Evolutionary conservation across 2,113 vertebrate genomes (phyloP).

Genomic region (Mola mola): DNA sequence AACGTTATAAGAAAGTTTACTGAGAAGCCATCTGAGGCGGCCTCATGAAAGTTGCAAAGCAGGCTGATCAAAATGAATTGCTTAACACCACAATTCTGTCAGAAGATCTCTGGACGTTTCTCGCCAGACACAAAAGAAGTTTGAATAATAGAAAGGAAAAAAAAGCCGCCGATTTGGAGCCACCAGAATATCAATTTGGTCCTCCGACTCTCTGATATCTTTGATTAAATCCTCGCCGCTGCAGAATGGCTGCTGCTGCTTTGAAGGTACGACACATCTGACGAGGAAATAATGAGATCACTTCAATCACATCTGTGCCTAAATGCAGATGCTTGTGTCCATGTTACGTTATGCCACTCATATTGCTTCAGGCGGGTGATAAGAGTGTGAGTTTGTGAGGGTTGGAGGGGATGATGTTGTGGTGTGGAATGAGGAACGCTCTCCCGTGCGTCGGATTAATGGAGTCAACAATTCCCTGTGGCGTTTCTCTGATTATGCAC

Average conservation of each 20-base stretch:
- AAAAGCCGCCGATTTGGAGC: conserved; percentile 16
- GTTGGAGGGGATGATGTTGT: no score
- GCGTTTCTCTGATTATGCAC: conserved; percentile 62
- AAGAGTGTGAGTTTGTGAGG: conserved; percentile 29
- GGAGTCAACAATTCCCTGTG: conserved; percentile 66
- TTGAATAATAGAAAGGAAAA: conserved; percentile 40
- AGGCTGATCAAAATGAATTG: conserved; percentile 17
- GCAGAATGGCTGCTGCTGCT: background rate
- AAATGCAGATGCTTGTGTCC: conserved; percentile 28
- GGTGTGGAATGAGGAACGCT: conserved; percentile 40
- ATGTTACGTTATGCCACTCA: conserved; percentile 15
- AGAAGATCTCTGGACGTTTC: conserved; percentile 2
- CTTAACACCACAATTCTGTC: conserved; percentile 3
- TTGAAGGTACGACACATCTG: conserved; percentile 26
- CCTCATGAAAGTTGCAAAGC: conserved; percentile 14
- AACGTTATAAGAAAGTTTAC: background rate
- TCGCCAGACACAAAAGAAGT: conserved; percentile 10
- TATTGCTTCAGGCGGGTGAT: conserved; percentile 36
- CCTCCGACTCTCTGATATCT: conserved; percentile 17
- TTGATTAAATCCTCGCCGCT: conserved; percentile 40
- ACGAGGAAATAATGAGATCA: conserved; percentile 57
- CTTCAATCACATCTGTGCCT: conserved; percentile 38
- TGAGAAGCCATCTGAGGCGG: background rate
- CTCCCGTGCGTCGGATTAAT: conserved; percentile 63
- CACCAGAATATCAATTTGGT: conserved; percentile 35